These are phyloP conservation scores for Temnothorax longispinosus DNA, from an alignment of 1,140 invertebrate species.

Conservation along the genomic window DNA sequence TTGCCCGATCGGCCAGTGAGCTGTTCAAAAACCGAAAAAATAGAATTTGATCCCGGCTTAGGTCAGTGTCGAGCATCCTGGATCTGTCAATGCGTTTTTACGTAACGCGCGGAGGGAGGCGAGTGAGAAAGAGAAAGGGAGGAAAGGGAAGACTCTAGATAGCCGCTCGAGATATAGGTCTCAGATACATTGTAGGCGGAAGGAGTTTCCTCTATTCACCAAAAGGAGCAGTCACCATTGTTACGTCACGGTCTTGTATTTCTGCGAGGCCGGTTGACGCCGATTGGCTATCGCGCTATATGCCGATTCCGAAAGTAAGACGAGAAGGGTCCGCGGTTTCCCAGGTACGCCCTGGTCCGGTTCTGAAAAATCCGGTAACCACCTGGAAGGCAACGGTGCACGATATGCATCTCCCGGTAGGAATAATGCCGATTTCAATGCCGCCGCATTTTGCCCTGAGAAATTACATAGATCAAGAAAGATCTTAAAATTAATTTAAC, in stretches of 20 bases:
- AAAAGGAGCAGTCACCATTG: constrained; percentile 82
- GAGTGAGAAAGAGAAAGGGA: constrained; percentile 43
- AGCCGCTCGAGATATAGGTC: constrained; percentile 73
- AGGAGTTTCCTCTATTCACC: constrained; percentile 76
- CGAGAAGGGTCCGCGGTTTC: constrained; percentile 78
- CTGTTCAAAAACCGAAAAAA: constrained; percentile 49
- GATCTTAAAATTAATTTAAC: neutral
- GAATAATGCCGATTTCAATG: neutral
- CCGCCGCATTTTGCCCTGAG: neutral
- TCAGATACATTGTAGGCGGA: constrained; percentile 78
- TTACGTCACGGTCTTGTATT: constrained; percentile 81
- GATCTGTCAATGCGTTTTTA: constrained; percentile 67
- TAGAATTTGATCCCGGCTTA: constrained; percentile 69
- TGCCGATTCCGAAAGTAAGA: constrained; percentile 78
- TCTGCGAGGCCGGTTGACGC: constrained; percentile 77
- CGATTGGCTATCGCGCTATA: constrained; percentile 46
- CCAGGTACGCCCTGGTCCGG: constrained; percentile 55
- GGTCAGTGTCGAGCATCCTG: constrained; percentile 48
- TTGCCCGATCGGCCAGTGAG: constrained; percentile 37
- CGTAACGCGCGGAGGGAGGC: constrained; percentile 42
- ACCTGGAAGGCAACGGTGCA: constrained; percentile 40
- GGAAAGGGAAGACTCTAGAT: constrained; percentile 70
- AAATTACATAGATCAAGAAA: neutral
- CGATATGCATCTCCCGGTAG: constrained; percentile 56
- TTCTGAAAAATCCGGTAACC: constrained; percentile 55